Base-by-base conservation (phyloP, 2,113 vertebrate genomes). In the Taxidea taxus region DNA sequence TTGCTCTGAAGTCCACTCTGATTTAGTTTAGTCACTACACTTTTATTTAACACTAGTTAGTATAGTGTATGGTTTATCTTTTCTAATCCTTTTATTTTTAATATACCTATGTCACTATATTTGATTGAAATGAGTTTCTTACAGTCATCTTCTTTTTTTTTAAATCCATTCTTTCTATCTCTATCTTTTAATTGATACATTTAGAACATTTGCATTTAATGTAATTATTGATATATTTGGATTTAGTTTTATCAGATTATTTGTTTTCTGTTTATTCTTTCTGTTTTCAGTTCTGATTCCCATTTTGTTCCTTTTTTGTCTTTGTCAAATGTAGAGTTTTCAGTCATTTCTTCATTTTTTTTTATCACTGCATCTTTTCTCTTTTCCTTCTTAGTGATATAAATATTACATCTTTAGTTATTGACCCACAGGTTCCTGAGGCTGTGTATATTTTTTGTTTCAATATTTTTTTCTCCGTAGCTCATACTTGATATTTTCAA, bases 21-120 rank as follows among this genome's bases (percentile, higher is more conserved):
- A 60, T 58, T 58, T 72, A 51, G 42, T 60, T 42, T 21, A 82
- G 37, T 49, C 12, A 47, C 2, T 64, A 29, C 20, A 49, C 42
- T 81, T 94, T 87, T 70, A 75, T 84, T 72, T 86, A 80, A 60
- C 42, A 60, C n/a, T 94, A 56, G 23, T 37, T 93, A 27, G 6
- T 56, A 47, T 12, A 39, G 25, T 42, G 21, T 29, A 64, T 29
- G 34, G 6, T 77, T n/a, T 94, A 78, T 68, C 37, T 90, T 66
- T 95, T 90, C 84, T 68, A 42, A 93, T 42, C 12, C 18, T 42
- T 81, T 87, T 83, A 83, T 25, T 94, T 93, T 85, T 94, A 92
- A 54, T 6, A 34, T 44, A 58, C 2, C 31, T 81, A 14, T 39
- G 68, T 68, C 66, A 94, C 42, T 75, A 25, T 90, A 25, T 83